phyloP scores from a whole-genome alignment of 2,797 vertebrate genomes.

The Chromobotia macracanthus region DNA sequence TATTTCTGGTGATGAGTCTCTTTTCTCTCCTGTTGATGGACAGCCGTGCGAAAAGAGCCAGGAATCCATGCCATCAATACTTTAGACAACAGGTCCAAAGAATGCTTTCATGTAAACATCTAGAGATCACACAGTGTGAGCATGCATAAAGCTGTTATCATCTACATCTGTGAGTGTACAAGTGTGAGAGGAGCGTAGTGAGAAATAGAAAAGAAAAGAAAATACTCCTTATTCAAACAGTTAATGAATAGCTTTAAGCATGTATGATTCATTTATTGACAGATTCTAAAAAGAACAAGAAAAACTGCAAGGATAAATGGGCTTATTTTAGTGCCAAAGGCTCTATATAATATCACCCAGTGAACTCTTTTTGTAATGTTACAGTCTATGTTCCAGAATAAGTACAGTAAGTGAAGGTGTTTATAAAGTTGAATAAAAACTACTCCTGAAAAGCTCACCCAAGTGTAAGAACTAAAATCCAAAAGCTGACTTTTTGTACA shows the following conservation, averaged over 20 bases:
- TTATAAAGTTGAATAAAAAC: background rate
- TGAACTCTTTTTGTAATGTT: constrained; percentile 31
- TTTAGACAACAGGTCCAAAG: constrained; percentile 59
- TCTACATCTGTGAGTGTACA: constrained; percentile 5
- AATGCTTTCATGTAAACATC: constrained; percentile 51
- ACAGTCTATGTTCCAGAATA: too few relatives aligned
- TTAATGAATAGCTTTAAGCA: constrained; percentile 29
- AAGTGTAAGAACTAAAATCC: constrained; percentile 42
- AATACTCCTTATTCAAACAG: constrained; percentile 10
- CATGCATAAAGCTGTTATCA: background rate
- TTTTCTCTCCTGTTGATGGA: constrained; percentile 65
- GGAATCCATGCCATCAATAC: constrained; percentile 67
- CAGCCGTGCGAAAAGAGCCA: constrained; percentile 66
- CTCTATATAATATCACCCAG: background rate
- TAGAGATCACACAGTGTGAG: constrained; percentile 32
- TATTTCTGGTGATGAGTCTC: constrained; percentile 61
- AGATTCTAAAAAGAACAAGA: constrained; percentile 12
- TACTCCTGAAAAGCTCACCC: constrained; percentile 57
- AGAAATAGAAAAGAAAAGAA: background rate
- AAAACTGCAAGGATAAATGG: background rate
- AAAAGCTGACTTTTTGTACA: constrained; percentile 50
- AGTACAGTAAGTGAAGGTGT: too few relatives aligned
- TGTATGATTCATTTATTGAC: constrained; percentile 34
- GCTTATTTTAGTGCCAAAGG: background rate
- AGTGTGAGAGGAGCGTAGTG: constrained; percentile 5